These are phyloP conservation scores for Sphyrna mokarran DNA, from an alignment of 2,113 vertebrate species.

Conservation along the genomic window DNA sequence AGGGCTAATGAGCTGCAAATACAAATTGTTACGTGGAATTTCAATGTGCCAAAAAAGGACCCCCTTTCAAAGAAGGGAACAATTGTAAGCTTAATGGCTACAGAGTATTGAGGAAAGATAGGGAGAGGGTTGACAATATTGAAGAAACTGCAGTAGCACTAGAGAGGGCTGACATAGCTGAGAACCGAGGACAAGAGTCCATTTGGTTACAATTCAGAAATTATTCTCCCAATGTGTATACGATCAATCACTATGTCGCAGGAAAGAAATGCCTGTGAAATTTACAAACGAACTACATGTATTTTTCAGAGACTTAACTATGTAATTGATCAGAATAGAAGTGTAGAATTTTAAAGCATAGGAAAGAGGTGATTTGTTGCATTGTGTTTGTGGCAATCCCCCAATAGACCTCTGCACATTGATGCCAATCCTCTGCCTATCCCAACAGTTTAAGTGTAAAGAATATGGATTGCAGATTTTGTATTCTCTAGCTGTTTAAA, in stretches of 20 bases:
- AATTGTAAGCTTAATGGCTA: neutral
- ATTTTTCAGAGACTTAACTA: neutral
- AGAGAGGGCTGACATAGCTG: neutral
- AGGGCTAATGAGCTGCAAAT: neutral
- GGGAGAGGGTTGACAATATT: neutral
- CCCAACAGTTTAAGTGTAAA: neutral
- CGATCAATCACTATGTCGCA: neutral
- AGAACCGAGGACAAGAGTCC: neutral
- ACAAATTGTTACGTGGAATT: neutral
- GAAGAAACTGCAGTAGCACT: neutral
- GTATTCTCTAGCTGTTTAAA: neutral
- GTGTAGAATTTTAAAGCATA: neutral
- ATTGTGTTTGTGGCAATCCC: neutral
- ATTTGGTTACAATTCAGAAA: neutral
- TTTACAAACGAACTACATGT: neutral
- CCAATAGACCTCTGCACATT: neutral
- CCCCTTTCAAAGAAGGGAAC: neutral
- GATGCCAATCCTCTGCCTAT: neutral
- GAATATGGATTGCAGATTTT: too few species aligned
- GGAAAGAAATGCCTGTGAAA: neutral
- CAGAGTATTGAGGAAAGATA: neutral
- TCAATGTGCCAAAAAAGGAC: too few species aligned
- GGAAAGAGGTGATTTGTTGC: neutral
- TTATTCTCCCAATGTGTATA: neutral
- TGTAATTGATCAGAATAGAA: neutral